Evolutionary conservation across 1,140 invertebrate genomes (phyloP), one percentile per base, ranked within the genome.

Genomic region (Palaemon carinicauda): DNA sequence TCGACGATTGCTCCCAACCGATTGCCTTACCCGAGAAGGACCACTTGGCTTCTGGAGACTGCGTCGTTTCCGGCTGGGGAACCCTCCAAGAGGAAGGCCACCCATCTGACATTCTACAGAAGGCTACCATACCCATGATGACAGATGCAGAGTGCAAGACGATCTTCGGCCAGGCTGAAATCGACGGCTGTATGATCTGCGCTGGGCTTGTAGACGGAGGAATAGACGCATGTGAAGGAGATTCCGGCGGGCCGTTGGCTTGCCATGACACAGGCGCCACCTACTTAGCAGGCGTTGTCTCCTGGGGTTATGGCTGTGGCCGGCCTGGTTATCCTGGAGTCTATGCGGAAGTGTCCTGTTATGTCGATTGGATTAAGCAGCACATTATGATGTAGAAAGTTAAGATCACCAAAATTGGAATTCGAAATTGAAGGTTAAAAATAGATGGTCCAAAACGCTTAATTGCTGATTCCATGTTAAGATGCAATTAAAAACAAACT

Each of bases 191-290:
- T 21, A 88, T 88, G 87, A 89, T 89, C 75, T 89, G 88, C 31
- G 84, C 87, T 53, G 89, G 89, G 21, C 12, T 75, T 15, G 53
- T 54, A 12, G 84, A 89, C 52, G 89, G 88, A 52, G 89, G 89
- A 29, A 80, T 82, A 31, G 89, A 89, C 81, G 94, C 95, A 0
- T 96, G 95, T 91, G 95, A 95, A 91, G 94, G 89, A 24, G 90
- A 90, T 79, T 89, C 88, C 77, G 90, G 90, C n/a, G 90, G 90
- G 50, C 90, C 90, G 24, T 69, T 90, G 31, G 88, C 89, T 54
- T 83, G 90, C 19, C 24, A 71, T 29, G 88, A 87, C 50, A 15
- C 15, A 12, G 65, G 65, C 12, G 75, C 31, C 56, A 3, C 21
- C 54, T 81, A 60, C 77, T 77, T 88, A 41, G 74, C 69, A 15